Conservation (phyloP, 2,113 vertebrate species). For the Typhlomys cinereus region DNA sequence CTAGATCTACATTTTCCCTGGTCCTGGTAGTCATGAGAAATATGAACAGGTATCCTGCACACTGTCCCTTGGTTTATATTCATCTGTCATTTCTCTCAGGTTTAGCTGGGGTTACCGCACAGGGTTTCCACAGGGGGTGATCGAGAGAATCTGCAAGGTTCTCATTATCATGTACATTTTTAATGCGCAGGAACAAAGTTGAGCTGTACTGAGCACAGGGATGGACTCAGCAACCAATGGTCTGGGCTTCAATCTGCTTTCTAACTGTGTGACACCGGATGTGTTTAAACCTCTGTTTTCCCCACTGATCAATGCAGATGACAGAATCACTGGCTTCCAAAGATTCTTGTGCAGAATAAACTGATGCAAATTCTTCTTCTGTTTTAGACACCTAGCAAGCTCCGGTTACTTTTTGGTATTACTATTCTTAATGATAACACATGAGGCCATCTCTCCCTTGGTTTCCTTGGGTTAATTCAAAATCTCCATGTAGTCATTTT, state of each 20-base stretch:
- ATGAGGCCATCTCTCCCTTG: background rate
- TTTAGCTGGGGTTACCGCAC: background rate
- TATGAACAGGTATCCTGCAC: background rate
- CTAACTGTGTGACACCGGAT: background rate
- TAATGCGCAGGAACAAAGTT: background rate
- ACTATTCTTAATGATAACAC: background rate
- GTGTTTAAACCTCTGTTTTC: background rate
- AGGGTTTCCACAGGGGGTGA: background rate
- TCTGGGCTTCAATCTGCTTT: background rate
- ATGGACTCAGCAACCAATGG: background rate
- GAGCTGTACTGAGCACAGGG: background rate
- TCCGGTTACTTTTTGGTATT: no score
- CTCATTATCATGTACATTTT: background rate
- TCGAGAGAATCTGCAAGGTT: constrained; percentile 4
- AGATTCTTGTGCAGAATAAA: background rate
- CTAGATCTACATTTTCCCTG: background rate
- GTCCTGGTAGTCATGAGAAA: background rate
- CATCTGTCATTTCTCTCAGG: background rate
- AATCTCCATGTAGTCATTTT: background rate
- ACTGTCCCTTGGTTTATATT: background rate
- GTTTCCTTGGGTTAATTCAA: background rate
- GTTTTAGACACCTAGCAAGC: background rate
- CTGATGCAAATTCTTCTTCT: background rate
- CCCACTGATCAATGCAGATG: background rate
- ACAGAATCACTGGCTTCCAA: background rate